Evolutionary conservation across 2,797 vertebrate species (phyloP), one percentile per base, ranked within the genome.

Genomic region (Crenuchus spilurus): DNA sequence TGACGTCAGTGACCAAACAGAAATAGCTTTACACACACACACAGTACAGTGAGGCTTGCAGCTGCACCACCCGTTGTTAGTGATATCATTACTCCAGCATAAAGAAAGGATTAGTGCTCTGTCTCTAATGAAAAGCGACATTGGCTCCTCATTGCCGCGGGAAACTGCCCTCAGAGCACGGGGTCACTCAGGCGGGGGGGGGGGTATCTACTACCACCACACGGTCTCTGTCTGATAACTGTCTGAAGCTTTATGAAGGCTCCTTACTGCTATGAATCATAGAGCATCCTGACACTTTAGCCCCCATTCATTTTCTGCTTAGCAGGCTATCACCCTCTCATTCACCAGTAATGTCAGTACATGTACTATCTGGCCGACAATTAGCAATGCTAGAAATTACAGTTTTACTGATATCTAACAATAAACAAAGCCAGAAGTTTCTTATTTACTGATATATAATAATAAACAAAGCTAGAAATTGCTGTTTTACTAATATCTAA

Each of bases 71-170:
- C 65, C 33, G 71, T 74, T 72, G 76, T 74, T 70, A 74, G 65
- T 74, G 76, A 78, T 78, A 74, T 69, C 69, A 79, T 75, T 75
- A 79, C 70, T 48, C 62, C 69, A 54, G 77, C 37, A 20, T 71
- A 64, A 68, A 68, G 48, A 51, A 31, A 49, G 67, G 68, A 63
- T 79, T 62, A 72, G 37, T 37, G 26, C 62, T 72, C 24, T 67
- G 31, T 61, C 18, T 30, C 71, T 71, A 74, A 81, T 74, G 44
- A 46, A 37, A 35, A 70, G 57, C 55, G 76, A 78, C 76, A 78
- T 41, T 58, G 76, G 76, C 76, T 78, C 76, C 76, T 74, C 46
- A 58, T 20, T 74, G 70, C 75, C 70, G 70, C 60, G 46, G 63
- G 55, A 68, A 57, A 68, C 70, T 54, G 71, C 65, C 76, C 65